Conservation (phyloP, 2,113 vertebrate species). For the Glaucidium brasilianum region DNA sequence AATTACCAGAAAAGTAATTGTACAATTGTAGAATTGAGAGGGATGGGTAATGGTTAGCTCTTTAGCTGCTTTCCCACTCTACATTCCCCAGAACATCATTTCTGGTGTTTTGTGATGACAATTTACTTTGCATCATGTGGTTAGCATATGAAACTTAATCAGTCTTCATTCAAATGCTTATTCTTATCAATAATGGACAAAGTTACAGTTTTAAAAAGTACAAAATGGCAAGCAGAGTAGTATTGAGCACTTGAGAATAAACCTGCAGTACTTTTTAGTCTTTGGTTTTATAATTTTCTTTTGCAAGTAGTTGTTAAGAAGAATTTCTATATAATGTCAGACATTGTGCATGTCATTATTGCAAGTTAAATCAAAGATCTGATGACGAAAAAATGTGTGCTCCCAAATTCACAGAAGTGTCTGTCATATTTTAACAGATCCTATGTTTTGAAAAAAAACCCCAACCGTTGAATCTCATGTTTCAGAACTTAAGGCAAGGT, state of each 20-base stretch:
- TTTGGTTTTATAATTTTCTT: not conserved
- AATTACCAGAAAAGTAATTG: not conserved
- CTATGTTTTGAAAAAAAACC: no score
- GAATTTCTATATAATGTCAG: not conserved
- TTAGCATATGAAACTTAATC: not conserved
- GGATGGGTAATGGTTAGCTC: not conserved
- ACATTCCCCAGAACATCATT: not conserved
- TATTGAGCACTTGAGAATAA: not conserved
- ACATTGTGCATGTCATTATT: fast-evolving
- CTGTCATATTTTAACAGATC: not conserved
- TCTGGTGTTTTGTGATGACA: not conserved
- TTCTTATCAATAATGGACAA: not conserved
- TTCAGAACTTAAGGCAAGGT: not conserved
- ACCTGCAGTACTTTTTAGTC: not conserved
- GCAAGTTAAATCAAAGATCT: not conserved
- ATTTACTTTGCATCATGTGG: not conserved
- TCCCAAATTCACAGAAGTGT: not conserved
- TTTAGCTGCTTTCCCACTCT: not conserved
- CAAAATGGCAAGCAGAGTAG: not conserved
- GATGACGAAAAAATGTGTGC: not conserved
- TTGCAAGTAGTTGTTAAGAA: not conserved
- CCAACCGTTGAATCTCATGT: not conserved
- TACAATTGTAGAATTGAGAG: not conserved
- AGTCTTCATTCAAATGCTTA: not conserved
- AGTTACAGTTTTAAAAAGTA: not conserved